Conservation (phyloP, 2,113 vertebrate genomes). For the Xenus cinereus region DNA sequence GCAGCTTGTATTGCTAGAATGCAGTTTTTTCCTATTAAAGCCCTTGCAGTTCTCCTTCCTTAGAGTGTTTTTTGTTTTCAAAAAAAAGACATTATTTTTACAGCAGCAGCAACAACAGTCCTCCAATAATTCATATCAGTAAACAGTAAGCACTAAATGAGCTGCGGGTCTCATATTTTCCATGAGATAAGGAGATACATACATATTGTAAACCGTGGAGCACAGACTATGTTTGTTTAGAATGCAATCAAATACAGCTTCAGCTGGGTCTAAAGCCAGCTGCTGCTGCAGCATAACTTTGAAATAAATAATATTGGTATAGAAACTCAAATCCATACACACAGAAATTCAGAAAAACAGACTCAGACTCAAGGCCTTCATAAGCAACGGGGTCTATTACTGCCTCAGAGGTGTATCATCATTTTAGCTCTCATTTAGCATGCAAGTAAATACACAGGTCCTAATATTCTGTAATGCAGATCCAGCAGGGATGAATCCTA, state of each 20-base stretch:
- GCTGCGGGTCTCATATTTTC: slow-evolving; percentile 10
- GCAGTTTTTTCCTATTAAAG: slow-evolving; percentile 16
- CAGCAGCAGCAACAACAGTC: neutral
- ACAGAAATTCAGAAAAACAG: neutral
- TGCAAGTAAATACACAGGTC: neutral
- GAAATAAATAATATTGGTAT: slow-evolving; percentile 10
- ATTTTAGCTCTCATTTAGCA: neutral
- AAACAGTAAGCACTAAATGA: slow-evolving; percentile 25
- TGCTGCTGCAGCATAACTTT: neutral
- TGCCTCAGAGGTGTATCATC: neutral
- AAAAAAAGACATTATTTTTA: neutral
- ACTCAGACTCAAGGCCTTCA: neutral
- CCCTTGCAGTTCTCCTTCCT: neutral
- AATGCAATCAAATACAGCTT: slow-evolving; percentile 17
- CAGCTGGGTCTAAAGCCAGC: neutral
- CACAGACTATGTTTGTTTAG: neutral
- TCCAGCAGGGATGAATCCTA: neutral
- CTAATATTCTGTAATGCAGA: neutral
- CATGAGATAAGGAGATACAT: neutral
- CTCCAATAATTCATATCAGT: slow-evolving; percentile 30
- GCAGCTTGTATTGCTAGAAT: neutral
- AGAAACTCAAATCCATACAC: neutral
- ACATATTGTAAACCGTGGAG: neutral
- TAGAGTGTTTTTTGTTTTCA: neutral
- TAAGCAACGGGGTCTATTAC: neutral